Evolutionary conservation across 2,797 vertebrate species (phyloP).

Genomic region (Scarus forsteni): DNA sequence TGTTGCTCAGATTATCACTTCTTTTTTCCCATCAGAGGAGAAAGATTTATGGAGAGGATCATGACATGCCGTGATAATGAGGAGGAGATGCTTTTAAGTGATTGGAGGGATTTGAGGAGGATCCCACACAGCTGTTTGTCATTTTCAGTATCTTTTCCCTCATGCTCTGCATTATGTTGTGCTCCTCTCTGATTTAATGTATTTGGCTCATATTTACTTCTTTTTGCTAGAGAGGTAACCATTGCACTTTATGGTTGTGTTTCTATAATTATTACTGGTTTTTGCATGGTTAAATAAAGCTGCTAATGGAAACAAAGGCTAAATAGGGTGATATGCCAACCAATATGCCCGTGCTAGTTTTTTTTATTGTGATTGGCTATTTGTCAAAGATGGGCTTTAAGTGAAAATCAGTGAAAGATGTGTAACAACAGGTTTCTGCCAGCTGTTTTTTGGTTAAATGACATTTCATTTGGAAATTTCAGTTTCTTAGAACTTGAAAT

Average conservation of each 20-base stretch:
- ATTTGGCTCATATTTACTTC: conserved; percentile 1
- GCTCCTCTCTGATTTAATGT: conserved; percentile 4
- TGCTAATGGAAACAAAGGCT: background rate
- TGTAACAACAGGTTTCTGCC: too few species aligned
- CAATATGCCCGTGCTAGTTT: too few species aligned
- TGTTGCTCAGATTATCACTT: conserved; percentile 29
- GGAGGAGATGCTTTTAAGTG: conserved; percentile 13
- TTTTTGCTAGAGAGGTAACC: background rate
- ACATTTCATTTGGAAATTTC: too few species aligned
- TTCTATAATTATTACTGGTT: background rate
- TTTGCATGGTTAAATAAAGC: background rate
- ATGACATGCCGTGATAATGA: conserved; percentile 15
- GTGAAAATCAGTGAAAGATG: too few species aligned
- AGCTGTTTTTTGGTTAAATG: too few species aligned
- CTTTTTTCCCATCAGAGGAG: conserved; percentile 25
- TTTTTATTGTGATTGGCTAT: too few species aligned
- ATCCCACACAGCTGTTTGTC: conserved; percentile 38
- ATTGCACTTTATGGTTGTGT: conserved; percentile 2
- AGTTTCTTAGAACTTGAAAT: too few species aligned
- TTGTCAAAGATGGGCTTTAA: too few species aligned
- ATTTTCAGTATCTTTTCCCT: conserved; percentile 13
- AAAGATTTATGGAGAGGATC: conserved; percentile 46
- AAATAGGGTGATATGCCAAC: too few species aligned
- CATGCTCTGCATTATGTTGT: conserved; percentile 2
- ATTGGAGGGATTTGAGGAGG: conserved; percentile 15